phyloP scores from a whole-genome alignment of 2,113 vertebrate genomes.

The Crocuta crocuta region DNA sequence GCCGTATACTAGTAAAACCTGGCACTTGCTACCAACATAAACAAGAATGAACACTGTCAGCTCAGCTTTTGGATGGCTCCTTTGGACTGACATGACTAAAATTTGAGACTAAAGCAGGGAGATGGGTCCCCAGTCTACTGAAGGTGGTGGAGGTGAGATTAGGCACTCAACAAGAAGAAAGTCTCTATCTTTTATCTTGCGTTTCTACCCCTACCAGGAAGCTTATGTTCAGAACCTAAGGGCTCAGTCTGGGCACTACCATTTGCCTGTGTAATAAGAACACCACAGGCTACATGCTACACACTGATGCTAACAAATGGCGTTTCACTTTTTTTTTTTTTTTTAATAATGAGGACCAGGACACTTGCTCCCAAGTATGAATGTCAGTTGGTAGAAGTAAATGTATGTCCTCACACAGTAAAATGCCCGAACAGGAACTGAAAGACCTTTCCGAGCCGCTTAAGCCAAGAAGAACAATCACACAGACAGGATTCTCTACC shows the following conservation, averaged over 20 bases:
- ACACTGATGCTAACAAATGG: background rate
- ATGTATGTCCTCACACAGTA: background rate
- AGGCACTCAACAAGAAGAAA: background rate
- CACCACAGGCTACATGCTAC: background rate
- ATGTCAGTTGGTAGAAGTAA: slow-evolving; percentile 21
- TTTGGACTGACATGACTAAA: background rate
- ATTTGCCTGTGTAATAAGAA: background rate
- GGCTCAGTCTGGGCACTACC: background rate
- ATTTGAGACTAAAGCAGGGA: background rate
- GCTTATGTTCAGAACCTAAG: background rate
- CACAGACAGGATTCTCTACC: background rate
- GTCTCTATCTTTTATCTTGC: background rate
- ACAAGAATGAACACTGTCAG: background rate
- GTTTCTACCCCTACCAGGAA: background rate
- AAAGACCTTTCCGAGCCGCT: background rate
- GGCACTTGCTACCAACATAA: background rate
- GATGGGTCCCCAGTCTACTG: background rate
- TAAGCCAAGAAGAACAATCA: background rate
- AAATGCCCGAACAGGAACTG: background rate
- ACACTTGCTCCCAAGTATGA: background rate
- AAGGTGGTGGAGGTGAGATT: background rate
- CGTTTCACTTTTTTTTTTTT: background rate
- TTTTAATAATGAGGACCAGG: background rate
- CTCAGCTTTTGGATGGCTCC: background rate
- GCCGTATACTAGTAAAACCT: background rate